These are phyloP conservation scores for Muschampia plurimacula DNA, from an alignment of 2,888 invertebrate species.

Conservation along the genomic window DNA sequence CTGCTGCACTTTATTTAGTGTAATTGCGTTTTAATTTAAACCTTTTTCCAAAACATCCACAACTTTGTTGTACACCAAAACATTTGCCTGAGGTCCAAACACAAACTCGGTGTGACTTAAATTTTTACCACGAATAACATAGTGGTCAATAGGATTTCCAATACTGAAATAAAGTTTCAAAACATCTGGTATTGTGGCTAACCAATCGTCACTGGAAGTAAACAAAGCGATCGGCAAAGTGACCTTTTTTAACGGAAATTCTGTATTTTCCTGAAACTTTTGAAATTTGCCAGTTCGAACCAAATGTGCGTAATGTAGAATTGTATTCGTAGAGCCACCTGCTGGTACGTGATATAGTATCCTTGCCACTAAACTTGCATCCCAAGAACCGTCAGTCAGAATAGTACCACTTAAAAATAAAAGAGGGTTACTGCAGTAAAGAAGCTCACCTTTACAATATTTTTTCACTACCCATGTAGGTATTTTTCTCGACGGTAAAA, in stretches of 20 bases:
- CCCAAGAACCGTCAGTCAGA: constrained; percentile 48
- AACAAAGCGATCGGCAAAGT: constrained; percentile 63
- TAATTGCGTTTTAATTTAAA: constrained; percentile 40
- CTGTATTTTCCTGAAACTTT: constrained; percentile 52
- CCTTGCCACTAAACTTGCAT: constrained; percentile 56
- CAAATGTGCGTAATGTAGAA: constrained; percentile 67
- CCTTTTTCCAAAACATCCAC: constrained; percentile 57
- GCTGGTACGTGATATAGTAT: constrained; percentile 66
- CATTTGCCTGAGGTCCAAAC: constrained; percentile 59
- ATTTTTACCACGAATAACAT: constrained; percentile 58
- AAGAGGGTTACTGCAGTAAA: constrained; percentile 68
- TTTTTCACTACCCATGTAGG: constrained; percentile 58
- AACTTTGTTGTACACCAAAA: constrained; percentile 59
- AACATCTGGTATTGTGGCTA: constrained; percentile 61
- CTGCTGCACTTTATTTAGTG: constrained; percentile 1
- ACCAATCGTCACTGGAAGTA: constrained; percentile 64
- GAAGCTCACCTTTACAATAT: constrained; percentile 58
- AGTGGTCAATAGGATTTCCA: constrained; percentile 63
- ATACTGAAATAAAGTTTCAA: constrained; percentile 61
- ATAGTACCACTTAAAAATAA: constrained; percentile 64
- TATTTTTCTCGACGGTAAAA: constrained; percentile 60
- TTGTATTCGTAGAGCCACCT: constrained; percentile 67
- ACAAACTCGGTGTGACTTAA: constrained; percentile 69
- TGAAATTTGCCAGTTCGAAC: constrained; percentile 65
- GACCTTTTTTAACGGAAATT: constrained; percentile 56